phyloP scores from a whole-genome alignment of 1,140 invertebrate species.

The Schlechtendalia chinensis region DNA sequence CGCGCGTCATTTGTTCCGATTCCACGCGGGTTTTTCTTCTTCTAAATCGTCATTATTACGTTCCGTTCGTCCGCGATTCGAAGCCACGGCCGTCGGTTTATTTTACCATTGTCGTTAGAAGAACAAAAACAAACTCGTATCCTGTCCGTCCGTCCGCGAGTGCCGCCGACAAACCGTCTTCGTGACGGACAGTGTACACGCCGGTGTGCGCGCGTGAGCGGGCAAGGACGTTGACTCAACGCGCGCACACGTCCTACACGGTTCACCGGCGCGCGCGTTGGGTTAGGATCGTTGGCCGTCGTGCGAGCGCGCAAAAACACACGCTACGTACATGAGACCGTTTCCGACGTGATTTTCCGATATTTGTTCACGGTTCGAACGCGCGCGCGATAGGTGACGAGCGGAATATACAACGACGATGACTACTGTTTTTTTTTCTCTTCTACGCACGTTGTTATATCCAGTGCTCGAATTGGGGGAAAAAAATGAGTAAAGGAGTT shows the following conservation, averaged over 20 bases:
- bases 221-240: constrained; percentile 46
- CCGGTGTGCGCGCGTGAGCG: neutral
- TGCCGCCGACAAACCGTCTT: too few relatives aligned
- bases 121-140: too few relatives aligned
- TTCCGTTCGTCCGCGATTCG: neutral
- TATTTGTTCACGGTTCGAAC: neutral
- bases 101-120: neutral
- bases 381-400: neutral
- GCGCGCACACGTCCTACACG: constrained; percentile 29
- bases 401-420: neutral
- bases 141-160: too few relatives aligned
- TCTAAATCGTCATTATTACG: neutral
- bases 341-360: too few relatives aligned
- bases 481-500: too few relatives aligned
- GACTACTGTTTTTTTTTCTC: neutral
- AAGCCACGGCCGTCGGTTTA: neutral
- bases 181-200: constrained; percentile 21
- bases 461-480: too few relatives aligned
- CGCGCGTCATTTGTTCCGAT: neutral
- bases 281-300: too few relatives aligned
- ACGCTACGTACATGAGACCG: neutral
- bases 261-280: constrained; percentile 39
- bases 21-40: too few relatives aligned
- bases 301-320: neutral
- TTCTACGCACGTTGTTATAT: too few relatives aligned